Base-by-base conservation (phyloP, 2,888 invertebrate species). In the Chaitophorus viminalis region DNA sequence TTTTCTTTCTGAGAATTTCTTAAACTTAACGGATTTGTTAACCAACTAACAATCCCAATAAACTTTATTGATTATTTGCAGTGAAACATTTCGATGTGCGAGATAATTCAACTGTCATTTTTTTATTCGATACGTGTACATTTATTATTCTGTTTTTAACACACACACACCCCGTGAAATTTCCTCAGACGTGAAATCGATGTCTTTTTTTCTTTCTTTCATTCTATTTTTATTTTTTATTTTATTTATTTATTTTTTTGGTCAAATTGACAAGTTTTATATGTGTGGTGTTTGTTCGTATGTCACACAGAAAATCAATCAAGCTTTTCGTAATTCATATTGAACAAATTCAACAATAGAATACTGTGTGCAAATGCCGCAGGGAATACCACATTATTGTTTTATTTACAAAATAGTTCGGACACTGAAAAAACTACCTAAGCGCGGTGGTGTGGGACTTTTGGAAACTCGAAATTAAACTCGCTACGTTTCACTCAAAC, bases 121-220 rank as follows among this genome's bases (percentile, higher is more conserved):
- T 77, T 21, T 54, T 31, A 54, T 77, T 33, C 31, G 21, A 21
- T 14, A 31, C 33, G 14, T 77, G 29, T 21, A 54, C 54, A 77
- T 77, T 77, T 77, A 54, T 77, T 54, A 54, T 54, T 77, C 77
- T 18, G 31, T 54, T 77, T 77, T 77, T 52, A 77, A 77, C 54
- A 31, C 31, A 33, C 31, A 54, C 21, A 54, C 31, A 14, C 31
- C 3, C 60, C 54, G 31, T 77, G 33, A 31, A 77, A 77, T 54
- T 54, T 77, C 21, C 31, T 77, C 77, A 77, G 77, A 77, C 77
- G 77, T 54, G 77, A 77, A 77, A 77, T 77, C 77, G 77, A 77
- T 77, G 77, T 77, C 31, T 54, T 21, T 29, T 76, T 74, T n/a
- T 1, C 25, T 52, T 77, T 54, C 25, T 60, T 60, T 25, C 25